Evolutionary conservation across 2,888 invertebrate genomes (phyloP).

Genomic region (Belgica antarctica): DNA sequence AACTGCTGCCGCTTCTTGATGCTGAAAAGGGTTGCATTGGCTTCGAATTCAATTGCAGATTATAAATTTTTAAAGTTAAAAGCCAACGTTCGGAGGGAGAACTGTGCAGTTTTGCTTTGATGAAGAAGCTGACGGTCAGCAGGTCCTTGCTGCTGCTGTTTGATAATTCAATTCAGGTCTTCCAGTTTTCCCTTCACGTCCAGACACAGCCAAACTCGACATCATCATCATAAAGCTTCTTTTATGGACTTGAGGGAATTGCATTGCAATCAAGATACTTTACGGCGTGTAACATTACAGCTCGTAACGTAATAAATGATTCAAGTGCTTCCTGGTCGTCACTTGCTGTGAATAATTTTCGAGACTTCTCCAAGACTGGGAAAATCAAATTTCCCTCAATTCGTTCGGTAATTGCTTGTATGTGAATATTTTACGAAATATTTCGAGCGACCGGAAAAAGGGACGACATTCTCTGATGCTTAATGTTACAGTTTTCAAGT

Average conservation of each 20-base stretch:
- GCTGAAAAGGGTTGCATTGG: background rate
- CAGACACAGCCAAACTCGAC: slow-evolving; percentile 17
- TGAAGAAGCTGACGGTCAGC: background rate
- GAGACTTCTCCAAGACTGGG: background rate
- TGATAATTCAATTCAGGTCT: slow-evolving; percentile 41
- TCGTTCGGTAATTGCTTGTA: slow-evolving; percentile 42
- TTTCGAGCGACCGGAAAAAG: slow-evolving; percentile 12
- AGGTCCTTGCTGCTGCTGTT: background rate
- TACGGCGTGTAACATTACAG: slow-evolving; percentile 42
- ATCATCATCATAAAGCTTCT: slow-evolving; percentile 42
- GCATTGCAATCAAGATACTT: slow-evolving; percentile 42
- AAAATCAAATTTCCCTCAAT: slow-evolving; percentile 42
- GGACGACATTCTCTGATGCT: background rate
- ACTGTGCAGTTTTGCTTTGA: background rate
- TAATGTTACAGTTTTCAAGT: slow-evolving; percentile 35
- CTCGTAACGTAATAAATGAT: slow-evolving; percentile 37
- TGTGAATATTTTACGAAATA: slow-evolving; percentile 43
- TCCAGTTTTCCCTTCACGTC: background rate
- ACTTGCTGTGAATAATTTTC: slow-evolving; percentile 37
- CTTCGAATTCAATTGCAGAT: slow-evolving; percentile 35
- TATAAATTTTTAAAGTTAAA: slow-evolving; percentile 39
- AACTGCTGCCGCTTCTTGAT: background rate
- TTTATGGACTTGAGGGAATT: slow-evolving; percentile 43
- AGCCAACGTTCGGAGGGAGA: slow-evolving; percentile 22
- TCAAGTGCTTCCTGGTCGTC: slow-evolving; percentile 30